Evolutionary conservation across 2,888 invertebrate species (phyloP), one percentile per base, ranked within the genome.

Genomic region (Nomada ferruginata): DNA sequence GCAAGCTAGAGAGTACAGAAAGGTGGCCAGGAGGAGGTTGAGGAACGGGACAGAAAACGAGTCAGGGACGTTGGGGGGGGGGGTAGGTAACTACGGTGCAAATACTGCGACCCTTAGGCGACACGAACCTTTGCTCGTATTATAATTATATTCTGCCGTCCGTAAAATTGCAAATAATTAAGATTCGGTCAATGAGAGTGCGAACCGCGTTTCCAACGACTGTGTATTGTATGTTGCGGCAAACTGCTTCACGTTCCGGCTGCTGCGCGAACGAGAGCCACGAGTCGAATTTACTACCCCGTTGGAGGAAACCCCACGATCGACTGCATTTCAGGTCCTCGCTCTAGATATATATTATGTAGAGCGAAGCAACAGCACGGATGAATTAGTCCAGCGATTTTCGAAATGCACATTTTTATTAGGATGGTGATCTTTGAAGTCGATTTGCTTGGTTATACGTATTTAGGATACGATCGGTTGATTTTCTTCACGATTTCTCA

Each of bases 111-210:
- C 90, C 90, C 90, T 90, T 87, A 90, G 89, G 90, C 89, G 90
- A 86, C 82, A 85, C 82, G 87, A 91, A 87, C 89, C 90, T 91
- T 92, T 89, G 89, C 91, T 88, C 89, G 89, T 87, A 90, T 91
- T 90, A 91, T 93, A 92, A 92, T 93, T 92, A 91, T 89, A 92
- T 91, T 89, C 85, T 87, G 83, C 90, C 88, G 89, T 84, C 90
- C 90, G 90, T 91, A 90, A 92, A 92, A 92, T 91, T 90, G 89
- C 89, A 92, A 92, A 92, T 91, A 92, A 92, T 92, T 92, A 91
- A 89, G 91, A 90, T 87, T 90, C 90, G 90, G 90, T 91, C 90
- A 90, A 92, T 91, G 89, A 84, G 82, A 89, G 86, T 83, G 90
- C 87, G 87, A 86, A 85, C 86, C 84, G 88, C 85, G 88, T 89